Percentiles rank a stretch among this genome's conserved stretches.
These are phyloP conservation scores for Oedothorax gibbosus DNA, from an alignment of 1,140 invertebrate species.

Conservation along the genomic window DNA sequence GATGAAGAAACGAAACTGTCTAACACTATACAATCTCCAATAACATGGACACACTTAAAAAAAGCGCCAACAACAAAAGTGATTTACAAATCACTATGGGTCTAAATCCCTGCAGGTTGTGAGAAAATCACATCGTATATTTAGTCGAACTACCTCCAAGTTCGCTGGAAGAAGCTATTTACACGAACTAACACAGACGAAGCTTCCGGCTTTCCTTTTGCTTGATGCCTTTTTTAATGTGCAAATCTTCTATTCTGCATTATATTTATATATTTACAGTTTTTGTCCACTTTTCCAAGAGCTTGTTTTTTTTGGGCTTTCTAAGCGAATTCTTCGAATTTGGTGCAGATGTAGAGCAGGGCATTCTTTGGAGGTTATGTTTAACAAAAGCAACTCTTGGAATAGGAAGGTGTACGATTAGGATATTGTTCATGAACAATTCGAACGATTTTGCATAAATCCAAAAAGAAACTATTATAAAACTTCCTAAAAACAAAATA, in stretches of 20 bases:
- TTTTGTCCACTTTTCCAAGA: slow-evolving; percentile 21
- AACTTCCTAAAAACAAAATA: no score
- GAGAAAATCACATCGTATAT: slow-evolving; percentile 58
- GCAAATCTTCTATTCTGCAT: slow-evolving; percentile 22
- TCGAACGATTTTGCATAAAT: no score
- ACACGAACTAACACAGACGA: slow-evolving; percentile 57
- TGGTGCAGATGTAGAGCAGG: no score
- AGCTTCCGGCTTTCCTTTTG: slow-evolving; percentile 25
- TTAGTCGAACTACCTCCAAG: slow-evolving; percentile 58
- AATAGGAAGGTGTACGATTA: no score
- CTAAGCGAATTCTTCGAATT: slow-evolving; percentile 2
- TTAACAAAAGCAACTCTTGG: no score
- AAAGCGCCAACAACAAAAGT: slow-evolving; percentile 61
- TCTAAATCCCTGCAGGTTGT: slow-evolving; percentile 61
- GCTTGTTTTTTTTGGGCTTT: slow-evolving; percentile 45
- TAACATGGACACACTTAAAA: slow-evolving; percentile 61
- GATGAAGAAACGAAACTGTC: slow-evolving; percentile 52
- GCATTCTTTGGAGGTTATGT: no score
- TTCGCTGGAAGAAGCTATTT: slow-evolving; percentile 59
- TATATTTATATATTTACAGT: slow-evolving; percentile 10
- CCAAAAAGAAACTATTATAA: no score
- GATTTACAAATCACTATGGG: slow-evolving; percentile 61
- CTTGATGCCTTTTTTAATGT: slow-evolving; percentile 42
- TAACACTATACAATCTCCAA: slow-evolving; percentile 57
- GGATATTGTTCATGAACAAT: no score